These are phyloP conservation scores for Otolemur crassicaudatus DNA, from an alignment of 2,797 vertebrate species.

Conservation along the genomic window DNA sequence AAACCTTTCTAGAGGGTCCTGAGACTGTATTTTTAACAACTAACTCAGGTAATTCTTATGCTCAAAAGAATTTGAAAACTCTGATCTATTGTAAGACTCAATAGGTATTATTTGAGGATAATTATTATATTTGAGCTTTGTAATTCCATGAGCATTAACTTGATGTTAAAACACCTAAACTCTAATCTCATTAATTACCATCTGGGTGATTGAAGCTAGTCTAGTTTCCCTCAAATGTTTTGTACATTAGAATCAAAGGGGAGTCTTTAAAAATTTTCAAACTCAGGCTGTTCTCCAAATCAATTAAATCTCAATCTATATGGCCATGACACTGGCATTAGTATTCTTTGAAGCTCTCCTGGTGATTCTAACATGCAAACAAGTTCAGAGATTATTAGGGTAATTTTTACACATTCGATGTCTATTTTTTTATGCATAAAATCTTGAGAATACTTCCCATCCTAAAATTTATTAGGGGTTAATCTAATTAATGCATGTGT, in stretches of 20 bases:
- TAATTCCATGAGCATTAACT: background rate
- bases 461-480: background rate
- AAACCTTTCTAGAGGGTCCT: background rate
- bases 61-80: background rate
- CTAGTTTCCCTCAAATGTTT: background rate
- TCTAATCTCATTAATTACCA: background rate
- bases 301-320: slow-evolving; percentile 4
- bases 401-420: background rate
- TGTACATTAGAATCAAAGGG: background rate
- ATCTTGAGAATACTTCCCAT: background rate
- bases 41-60: background rate
- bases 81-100: background rate
- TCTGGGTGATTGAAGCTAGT: background rate
- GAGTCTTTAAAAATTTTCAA: background rate
- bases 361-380: background rate
- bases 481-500: background rate
- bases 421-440: background rate
- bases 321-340: background rate
- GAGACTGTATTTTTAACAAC: background rate
- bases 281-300: background rate
- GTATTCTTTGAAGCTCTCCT: background rate
- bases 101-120: background rate
- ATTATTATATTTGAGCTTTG: slow-evolving; percentile 22
- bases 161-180: background rate
- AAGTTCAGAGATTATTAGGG: background rate